phyloP scores from a whole-genome alignment of 2,888 invertebrate species.

The Latheticus oryzae region DNA sequence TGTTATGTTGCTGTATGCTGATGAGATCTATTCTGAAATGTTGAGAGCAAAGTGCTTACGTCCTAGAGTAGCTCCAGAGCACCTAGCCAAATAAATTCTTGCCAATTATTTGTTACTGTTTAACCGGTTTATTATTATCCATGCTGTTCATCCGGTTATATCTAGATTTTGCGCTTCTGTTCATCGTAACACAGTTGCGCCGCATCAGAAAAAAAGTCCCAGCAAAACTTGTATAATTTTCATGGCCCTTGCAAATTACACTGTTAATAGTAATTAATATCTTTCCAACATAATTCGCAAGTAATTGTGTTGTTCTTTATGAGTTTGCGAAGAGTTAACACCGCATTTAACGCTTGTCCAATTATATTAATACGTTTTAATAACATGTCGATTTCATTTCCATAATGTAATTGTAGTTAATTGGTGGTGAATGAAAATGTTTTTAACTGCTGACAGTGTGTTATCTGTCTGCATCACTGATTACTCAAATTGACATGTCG shows the following conservation, averaged over 20 bases:
- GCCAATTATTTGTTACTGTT: constrained; percentile 32
- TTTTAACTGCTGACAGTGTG: constrained; percentile 15
- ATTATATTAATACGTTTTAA: constrained; percentile 32
- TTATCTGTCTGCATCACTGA: constrained; percentile 12
- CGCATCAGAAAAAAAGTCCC: too few species aligned
- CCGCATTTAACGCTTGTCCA: constrained; percentile 34
- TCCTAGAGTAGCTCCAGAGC: too few species aligned
- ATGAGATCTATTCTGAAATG: constrained; percentile 3
- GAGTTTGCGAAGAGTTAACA: constrained; percentile 17
- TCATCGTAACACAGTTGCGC: constrained; percentile 14
- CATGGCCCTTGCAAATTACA: too few species aligned
- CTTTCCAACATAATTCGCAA: neutral
- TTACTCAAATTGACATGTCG: constrained; percentile 11
- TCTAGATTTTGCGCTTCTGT: constrained; percentile 29
- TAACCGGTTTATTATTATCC: constrained; percentile 36
- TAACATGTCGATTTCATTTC: constrained; percentile 38
- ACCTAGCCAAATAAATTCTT: too few species aligned
- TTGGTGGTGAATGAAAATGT: constrained; percentile 24
- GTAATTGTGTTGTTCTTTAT: constrained; percentile 1
- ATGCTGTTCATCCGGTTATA: constrained; percentile 19
- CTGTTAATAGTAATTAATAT: neutral
- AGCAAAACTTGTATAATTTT: constrained; percentile 30
- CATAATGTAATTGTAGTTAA: constrained; percentile 37
- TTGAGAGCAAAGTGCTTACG: too few species aligned
- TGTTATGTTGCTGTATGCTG: neutral